Evolutionary conservation across 2,888 invertebrate genomes (phyloP).

Genomic region (Hetaerina titia): DNA sequence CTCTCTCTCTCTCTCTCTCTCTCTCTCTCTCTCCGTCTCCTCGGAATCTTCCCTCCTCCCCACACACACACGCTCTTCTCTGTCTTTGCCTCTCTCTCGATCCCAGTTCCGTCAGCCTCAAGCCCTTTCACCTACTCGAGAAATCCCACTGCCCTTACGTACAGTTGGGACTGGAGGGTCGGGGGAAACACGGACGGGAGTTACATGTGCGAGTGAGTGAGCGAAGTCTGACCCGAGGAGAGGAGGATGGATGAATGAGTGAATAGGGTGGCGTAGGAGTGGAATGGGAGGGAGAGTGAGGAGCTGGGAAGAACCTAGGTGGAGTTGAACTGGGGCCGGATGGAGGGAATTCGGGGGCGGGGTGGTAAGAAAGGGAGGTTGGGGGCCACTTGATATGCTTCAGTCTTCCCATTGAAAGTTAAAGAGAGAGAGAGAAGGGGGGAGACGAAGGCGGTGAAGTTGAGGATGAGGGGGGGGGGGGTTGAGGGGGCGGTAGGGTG

Average conservation of each 20-base stretch:
- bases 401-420: constrained; percentile 48
- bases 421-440: neutral
- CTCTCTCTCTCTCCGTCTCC: neutral
- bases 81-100: too few relatives aligned
- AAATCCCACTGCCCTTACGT: neutral
- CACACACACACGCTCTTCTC: neutral
- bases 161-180: neutral
- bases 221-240: neutral
- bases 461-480: neutral
- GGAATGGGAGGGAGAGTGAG: neutral
- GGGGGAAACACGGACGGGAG: too few relatives aligned
- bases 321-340: neutral
- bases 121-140: neutral
- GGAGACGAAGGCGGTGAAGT: neutral
- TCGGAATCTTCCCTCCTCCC: neutral
- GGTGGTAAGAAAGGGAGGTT: neutral
- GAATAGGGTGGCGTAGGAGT: too few relatives aligned
- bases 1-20: neutral
- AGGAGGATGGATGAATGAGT: too few relatives aligned
- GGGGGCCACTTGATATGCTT: constrained; percentile 54
- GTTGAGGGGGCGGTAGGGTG: neutral
- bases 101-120: too few relatives aligned
- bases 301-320: neutral
- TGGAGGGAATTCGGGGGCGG: neutral
- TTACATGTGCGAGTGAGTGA: neutral